Base-by-base conservation (phyloP, 1,140 invertebrate genomes). In the Leptinotarsa lineolata region DNA sequence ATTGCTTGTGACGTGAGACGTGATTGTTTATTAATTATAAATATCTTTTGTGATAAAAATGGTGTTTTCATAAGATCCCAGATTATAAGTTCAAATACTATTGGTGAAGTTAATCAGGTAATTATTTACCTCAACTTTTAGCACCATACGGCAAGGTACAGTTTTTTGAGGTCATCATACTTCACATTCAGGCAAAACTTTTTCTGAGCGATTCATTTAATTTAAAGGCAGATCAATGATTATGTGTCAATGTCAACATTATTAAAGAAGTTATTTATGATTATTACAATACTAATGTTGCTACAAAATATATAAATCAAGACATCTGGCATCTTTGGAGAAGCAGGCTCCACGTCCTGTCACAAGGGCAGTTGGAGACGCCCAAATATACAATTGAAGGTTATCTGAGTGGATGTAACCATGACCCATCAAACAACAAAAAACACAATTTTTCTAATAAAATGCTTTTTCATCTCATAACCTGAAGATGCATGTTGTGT, bases 11-110 rank as follows among this genome's bases (percentile, higher is more conserved):
- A 68, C 67, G 67, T 68, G 67, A 68, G 67, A 54, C 67, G 67
- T 68, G 67, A 68, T 68, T 68, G 67, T 68, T 68, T 68, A 68
- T 68, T 68, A 68, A 68, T 68, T 68, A 68, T 68, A 46, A 46
- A 46, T 68, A 68, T 68, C 67, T 68, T 68, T 68, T 68, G 67
- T 68, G 67, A 54, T 54, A 68, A 66, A 66, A 66, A 66, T 66
- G 64, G 64, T 66, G 64, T 66, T 66, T 66, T 66, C 39, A 66
- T 66, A 24, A 39, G 22, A 66, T 66, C 39, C 39, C 22, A 66
- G 30, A 39, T 15, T 66, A 39, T 66, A 39, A 66, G 24, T 66
- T 18, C 6, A 30, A 24, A 66, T 39, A 44, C 39, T 39, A 13
- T 66, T 39, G 22, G 15, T 13, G 39, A 30, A 46, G 18, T 30